Evolutionary conservation across 2,113 vertebrate species (phyloP), one percentile per base, ranked within the genome.

Genomic region (Scortum barcoo): DNA sequence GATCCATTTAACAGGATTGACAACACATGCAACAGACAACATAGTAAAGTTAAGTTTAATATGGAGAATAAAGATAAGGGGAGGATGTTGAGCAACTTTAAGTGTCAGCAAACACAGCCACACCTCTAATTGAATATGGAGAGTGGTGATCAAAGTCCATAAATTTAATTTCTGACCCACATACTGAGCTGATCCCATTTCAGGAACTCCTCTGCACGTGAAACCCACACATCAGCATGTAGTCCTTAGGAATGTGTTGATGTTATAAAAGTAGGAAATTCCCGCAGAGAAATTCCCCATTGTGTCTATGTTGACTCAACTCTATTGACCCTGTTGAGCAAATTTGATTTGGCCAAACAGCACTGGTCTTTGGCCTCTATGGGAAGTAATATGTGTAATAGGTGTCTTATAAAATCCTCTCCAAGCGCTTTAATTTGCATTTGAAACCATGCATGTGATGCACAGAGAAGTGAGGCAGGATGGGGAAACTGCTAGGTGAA

Each of bases 311-410:
- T 50, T 58, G 16, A 68, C 57, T 57, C 7, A 44, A 61, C 36
- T 26, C n/a, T 33, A 20, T 13, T 80, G 72, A 63, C 30, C 40
- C 28, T 14, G 11, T 3, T 70, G 53, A 79, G 33, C 30, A 78
- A 70, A 86, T 86, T 75, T 69, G 14, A 88, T 86, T 80, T 48
- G 5, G 33, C 20, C 53, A 13, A 78, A 48, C 13, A 68, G 12
- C n/a, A 9, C 1, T 3, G 28, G 42, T 26, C 17, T 5, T 19
- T 12, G 7, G 2, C 22, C 11, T n/a, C 42, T 66, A 17, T 30
- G 5, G 54, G 40, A 13, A 20, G 20, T 8, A 14, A 44, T 69
- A 12, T 22, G 16, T n/a, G n/a, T n/a, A 62, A 58, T 30, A 3
- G 0, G 28, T 61, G 24, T 61, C 36, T 6, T 24, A 17, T 13